A percentile compares a stretch with the other conserved stretches of the same genome.
Conservation (phyloP, 2,888 invertebrate genomes). For the Sthenelais limicola region DNA sequence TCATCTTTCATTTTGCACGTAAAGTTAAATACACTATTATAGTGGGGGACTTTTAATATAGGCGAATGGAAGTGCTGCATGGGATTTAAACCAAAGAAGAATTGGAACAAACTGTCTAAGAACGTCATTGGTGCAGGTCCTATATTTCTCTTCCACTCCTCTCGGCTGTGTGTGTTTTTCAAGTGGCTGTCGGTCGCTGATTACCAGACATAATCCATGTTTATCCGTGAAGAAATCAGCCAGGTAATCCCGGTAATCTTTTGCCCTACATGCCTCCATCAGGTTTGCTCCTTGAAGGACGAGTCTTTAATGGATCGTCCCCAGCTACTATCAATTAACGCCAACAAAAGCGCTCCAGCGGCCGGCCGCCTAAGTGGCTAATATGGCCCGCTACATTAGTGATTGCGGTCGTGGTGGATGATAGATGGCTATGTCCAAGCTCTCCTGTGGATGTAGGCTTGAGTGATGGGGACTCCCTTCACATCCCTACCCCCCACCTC, state of each 20-base stretch:
- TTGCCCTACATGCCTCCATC: background rate
- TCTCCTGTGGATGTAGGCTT: conserved; percentile 6
- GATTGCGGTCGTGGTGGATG: conserved; percentile 23
- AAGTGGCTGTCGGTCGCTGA: background rate
- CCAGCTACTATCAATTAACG: conserved; percentile 34
- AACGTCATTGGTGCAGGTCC: too few species aligned
- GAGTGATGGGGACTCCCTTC: conserved; percentile 26
- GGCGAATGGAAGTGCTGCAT: too few species aligned
- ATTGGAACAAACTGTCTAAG: too few species aligned
- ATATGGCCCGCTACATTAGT: conserved; percentile 26
- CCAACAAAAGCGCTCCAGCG: conserved; percentile 21
- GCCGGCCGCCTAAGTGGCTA: conserved; percentile 28
- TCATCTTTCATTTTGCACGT: too few species aligned
- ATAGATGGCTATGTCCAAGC: conserved; percentile 13
- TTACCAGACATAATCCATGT: conserved; percentile 27
- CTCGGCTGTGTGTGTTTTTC: too few species aligned
- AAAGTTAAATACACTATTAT: too few species aligned
- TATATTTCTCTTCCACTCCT: too few species aligned
- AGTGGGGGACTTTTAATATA: too few species aligned
- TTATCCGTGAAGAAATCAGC: conserved; percentile 34
- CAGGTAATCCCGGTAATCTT: conserved; percentile 30
- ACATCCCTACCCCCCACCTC: background rate
- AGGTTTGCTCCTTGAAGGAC: conserved; percentile 23
- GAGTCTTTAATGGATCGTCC: conserved; percentile 34
- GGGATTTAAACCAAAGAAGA: too few species aligned